phyloP scores from a whole-genome alignment of 2,113 vertebrate genomes.

The Seriola rivoliana region DNA sequence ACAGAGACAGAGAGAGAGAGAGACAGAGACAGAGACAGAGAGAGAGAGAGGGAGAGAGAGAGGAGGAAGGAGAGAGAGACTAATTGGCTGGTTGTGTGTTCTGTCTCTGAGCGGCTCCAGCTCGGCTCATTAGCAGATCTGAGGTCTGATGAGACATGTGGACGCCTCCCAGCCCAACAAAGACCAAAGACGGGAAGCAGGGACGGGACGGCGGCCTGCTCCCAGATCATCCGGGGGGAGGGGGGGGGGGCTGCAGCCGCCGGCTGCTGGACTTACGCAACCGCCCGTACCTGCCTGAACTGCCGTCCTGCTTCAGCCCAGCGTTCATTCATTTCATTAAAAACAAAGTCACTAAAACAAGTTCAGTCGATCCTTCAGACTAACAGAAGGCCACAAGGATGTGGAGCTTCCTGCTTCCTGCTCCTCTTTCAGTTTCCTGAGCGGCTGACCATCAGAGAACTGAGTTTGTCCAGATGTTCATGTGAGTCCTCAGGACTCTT shows the following conservation, averaged over 20 bases:
- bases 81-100: conserved; percentile 1
- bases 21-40: too few relatives aligned
- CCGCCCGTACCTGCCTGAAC: conserved; percentile 10
- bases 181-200: conserved; percentile 43
- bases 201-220: conserved; percentile 3
- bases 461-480: too few relatives aligned
- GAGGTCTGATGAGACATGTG: conserved; percentile 16
- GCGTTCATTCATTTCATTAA: neutral
- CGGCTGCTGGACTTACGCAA: conserved; percentile 15
- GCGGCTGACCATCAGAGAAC: too few relatives aligned
- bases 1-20: too few relatives aligned
- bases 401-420: neutral
- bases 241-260: neutral
- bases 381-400: too few relatives aligned
- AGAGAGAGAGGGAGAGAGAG: too few relatives aligned
- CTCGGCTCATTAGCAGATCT: conserved; percentile 16
- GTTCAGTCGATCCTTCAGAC: neutral
- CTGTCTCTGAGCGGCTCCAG: neutral
- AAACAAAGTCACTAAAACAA: neutral
- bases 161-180: conserved; percentile 41
- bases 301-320: neutral
- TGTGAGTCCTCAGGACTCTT: too few relatives aligned
- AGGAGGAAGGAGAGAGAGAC: neutral
- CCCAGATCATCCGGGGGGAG: neutral
- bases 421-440: too few relatives aligned